Evolutionary conservation across 1,140 invertebrate species (phyloP), one percentile per base, ranked within the genome.

Genomic region (Melipona quadrifasciata): DNA sequence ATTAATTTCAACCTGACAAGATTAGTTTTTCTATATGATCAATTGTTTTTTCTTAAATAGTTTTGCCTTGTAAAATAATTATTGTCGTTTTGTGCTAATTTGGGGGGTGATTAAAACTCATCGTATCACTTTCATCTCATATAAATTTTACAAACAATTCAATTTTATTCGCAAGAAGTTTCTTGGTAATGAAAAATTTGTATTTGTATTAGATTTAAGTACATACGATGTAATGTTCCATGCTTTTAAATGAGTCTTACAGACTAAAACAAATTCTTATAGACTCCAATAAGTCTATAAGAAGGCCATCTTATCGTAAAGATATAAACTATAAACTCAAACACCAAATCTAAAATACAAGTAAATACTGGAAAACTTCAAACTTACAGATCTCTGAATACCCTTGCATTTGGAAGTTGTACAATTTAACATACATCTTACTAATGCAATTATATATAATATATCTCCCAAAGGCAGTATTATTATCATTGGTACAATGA

Each of bases 401-500:
- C 72, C 51, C 51, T 80, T 71, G 70, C 64, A 73, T 78, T 57
- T 86, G 81, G 80, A 83, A 86, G 72, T 73, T 58, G 64, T 70
- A 70, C 61, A 71, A 86, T 76, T 81, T 65, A 71, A 72, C 67
- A 77, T 64, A n/a, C 58, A 31, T 74, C 65, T 67, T 72, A 82
- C 27, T 47, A 75, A 73, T 79, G 71, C 47, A 77, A 58, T 65
- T 87, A 76, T 67, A 75, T n/a, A 81, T 64, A 39, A 39, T 85
- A 86, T 53, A 72, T 80, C 81, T 77, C 19, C 57, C 73, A 14
- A 16, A 86, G 84, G 67, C 67, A 88, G 72, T 86, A 86, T 51
- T 89, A 83, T 83, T 82, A 88, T 55, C 80, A 77, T 86, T 61
- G 24, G 61, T 78, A 67, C 55, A 68, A 57, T 83, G 80, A 16